Conservation (phyloP, 2,797 vertebrate species). For the Channa striata region DNA sequence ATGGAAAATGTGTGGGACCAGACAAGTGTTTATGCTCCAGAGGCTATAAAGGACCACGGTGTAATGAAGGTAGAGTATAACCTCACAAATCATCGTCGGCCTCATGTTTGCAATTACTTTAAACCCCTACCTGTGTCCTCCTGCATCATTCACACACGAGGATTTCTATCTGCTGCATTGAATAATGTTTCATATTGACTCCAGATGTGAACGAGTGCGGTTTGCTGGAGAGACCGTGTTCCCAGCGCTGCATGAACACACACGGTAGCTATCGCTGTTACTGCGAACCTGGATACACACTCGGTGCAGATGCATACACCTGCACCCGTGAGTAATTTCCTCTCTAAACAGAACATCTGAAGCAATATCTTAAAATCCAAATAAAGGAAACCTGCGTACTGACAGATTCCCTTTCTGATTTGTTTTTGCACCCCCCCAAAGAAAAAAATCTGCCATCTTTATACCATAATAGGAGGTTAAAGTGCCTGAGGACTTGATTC, state of each 20-base stretch:
- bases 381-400: conserved; percentile 14
- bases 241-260: conserved; percentile 84
- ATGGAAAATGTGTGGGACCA: conserved; percentile 75
- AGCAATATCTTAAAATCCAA: conserved; percentile 16
- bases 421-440: conserved; percentile 22
- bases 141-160: conserved; percentile 56
- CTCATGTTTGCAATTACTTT: conserved; percentile 55
- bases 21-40: conserved; percentile 77
- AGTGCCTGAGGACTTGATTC: conserved; percentile 10
- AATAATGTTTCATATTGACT: conserved; percentile 70
- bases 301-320: conserved; percentile 75
- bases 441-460: conserved; percentile 33
- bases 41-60: conserved; percentile 73
- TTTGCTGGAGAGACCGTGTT: conserved; percentile 72
- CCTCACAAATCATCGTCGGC: conserved; percentile 25
- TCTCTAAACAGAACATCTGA: conserved; percentile 28
- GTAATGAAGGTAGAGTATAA: conserved; percentile 75
- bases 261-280: conserved; percentile 82
- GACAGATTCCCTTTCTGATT: conserved; percentile 35
- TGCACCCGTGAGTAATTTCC: conserved; percentile 77
- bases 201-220: conserved; percentile 85
- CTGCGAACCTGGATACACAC: conserved; percentile 78
- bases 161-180: conserved; percentile 53
- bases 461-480: conserved; percentile 44
- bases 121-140: conserved; percentile 57